These are phyloP conservation scores for Cheilosia grossa DNA, from an alignment of 2,888 invertebrate species.

Conservation along the genomic window DNA sequence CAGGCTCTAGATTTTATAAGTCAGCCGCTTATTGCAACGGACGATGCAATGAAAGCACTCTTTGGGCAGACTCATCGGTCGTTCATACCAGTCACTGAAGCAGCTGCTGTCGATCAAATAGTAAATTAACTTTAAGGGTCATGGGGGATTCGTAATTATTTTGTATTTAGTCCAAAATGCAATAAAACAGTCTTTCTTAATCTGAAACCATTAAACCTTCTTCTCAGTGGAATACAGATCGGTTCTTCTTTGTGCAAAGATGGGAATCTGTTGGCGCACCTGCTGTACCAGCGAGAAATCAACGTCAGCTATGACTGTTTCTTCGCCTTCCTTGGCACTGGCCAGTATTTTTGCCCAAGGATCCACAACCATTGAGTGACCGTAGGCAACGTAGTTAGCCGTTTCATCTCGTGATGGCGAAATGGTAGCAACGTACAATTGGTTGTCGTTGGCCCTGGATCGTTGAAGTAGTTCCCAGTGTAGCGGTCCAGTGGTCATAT, in stretches of 20 bases:
- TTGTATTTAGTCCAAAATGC: slow-evolving; percentile 38
- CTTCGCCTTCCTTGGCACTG: slow-evolving; percentile 88
- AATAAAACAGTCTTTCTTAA: slow-evolving; percentile 14
- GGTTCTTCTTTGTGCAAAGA: slow-evolving; percentile 88
- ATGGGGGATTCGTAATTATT: neutral
- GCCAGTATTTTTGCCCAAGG: slow-evolving; percentile 90
- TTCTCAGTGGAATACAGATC: slow-evolving; percentile 86
- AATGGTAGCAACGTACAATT: slow-evolving; percentile 92
- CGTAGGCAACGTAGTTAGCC: slow-evolving; percentile 95
- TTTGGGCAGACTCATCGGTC: slow-evolving; percentile 81
- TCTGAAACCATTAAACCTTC: slow-evolving; percentile 13
- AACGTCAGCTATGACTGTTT: slow-evolving; percentile 89
- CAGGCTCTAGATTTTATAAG: slow-evolving; percentile 81
- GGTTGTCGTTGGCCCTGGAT: slow-evolving; percentile 93
- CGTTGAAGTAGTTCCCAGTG: slow-evolving; percentile 96
- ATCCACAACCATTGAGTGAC: slow-evolving; percentile 92
- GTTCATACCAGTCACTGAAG: slow-evolving; percentile 55
- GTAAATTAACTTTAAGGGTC: neutral
- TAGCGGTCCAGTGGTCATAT: slow-evolving; percentile 96
- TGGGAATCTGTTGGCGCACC: slow-evolving; percentile 93
- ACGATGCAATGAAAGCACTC: slow-evolving; percentile 82
- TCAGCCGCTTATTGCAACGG: slow-evolving; percentile 82
- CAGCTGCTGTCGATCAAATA: neutral
- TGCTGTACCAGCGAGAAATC: slow-evolving; percentile 89
- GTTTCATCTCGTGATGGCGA: slow-evolving; percentile 92